phyloP scores from a whole-genome alignment of 2,888 invertebrate species.

The Sinelater perroti region DNA sequence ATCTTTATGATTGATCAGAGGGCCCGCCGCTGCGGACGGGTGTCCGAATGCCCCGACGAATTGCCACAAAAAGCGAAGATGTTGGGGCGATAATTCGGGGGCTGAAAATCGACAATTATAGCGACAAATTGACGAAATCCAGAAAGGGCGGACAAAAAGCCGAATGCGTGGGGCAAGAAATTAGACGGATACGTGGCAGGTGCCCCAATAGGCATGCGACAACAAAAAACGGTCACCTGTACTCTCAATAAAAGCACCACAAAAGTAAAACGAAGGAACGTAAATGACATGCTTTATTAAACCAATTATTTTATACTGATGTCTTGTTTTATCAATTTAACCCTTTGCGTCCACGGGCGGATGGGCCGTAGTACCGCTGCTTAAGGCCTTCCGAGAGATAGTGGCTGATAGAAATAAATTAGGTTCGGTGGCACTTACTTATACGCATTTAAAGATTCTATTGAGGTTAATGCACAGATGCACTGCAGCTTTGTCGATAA shows the following conservation, averaged over 20 bases:
- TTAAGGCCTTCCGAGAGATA: constrained; percentile 12
- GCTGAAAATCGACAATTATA: constrained; percentile 48
- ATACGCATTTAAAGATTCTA: constrained; percentile 36
- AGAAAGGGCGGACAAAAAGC: constrained; percentile 25
- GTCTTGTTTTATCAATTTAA: constrained; percentile 42
- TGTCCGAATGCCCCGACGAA: too few species aligned
- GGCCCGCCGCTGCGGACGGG: too few species aligned
- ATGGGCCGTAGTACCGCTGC: constrained; percentile 10
- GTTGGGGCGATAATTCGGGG: constrained; percentile 24
- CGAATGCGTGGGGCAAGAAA: constrained; percentile 46
- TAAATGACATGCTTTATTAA: constrained; percentile 48
- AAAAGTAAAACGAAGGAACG: constrained; percentile 39
- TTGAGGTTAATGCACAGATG: constrained; percentile 41
- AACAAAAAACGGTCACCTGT: constrained; percentile 47
- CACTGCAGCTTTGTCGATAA: constrained; percentile 30
- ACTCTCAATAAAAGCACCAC: constrained; percentile 38
- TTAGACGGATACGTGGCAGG: constrained; percentile 44
- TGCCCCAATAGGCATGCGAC: constrained; percentile 39
- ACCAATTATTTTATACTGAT: constrained; percentile 44
- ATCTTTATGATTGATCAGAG: too few species aligned
- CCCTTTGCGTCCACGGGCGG: constrained; percentile 26
- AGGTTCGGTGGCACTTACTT: constrained; percentile 35
- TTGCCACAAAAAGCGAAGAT: too few species aligned
- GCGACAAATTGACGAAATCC: constrained; percentile 48
- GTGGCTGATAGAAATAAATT: constrained; percentile 29